Evolutionary conservation across 2,113 vertebrate species (phyloP), one percentile per base, ranked within the genome.

Genomic region (Rhea americana): DNA sequence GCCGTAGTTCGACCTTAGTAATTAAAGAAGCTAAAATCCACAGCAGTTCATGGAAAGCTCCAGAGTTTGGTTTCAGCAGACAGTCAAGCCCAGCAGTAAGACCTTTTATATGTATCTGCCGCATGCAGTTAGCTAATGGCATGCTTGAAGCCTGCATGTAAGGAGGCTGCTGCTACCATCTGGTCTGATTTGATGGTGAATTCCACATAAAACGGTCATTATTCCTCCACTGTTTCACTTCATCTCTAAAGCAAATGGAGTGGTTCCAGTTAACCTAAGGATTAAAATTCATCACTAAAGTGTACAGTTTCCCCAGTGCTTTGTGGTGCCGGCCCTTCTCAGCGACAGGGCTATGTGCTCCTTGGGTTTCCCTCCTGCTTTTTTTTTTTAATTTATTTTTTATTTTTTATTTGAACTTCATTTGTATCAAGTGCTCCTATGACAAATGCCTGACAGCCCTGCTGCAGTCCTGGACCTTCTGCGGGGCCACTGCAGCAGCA

Each of bases 101-200:
- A 5, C 5, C 37, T 76, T 76, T 39, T 32, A 4, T 45, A 7
- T 9, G 21, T 53, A 48, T 45, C 53, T 71, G 17, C 22, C 11
- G 25, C 22, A 5, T 11, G 58, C 51, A 70, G 39, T 12, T 32
- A 28, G 12, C 37, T 67, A 25, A 28, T 22, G 45, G 11, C 13
- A 10, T 7, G 7, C 21, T n/a, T 1, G 2, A 58, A 30, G 22
- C 19, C 45, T 1, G 3, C 35, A 13, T 25, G 61, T 15, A 13
- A 20, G 41, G 66, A 76, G 21, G n/a, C 26, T 82, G 45, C 14
- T 17, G 53, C 4, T 39, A 8, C 20, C 11, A 19, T 30, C 9
- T 82, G 3, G 41, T 53, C 74, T 12, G 5, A 32, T 74, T 32
- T 66, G 30, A 47, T 8, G 41, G 7, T 14, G 28, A 32, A 28